Percentiles rank a stretch among this genome's conserved stretches.
phyloP scores from a whole-genome alignment of 2,888 invertebrate species.

The Prenolepis imparis region DNA sequence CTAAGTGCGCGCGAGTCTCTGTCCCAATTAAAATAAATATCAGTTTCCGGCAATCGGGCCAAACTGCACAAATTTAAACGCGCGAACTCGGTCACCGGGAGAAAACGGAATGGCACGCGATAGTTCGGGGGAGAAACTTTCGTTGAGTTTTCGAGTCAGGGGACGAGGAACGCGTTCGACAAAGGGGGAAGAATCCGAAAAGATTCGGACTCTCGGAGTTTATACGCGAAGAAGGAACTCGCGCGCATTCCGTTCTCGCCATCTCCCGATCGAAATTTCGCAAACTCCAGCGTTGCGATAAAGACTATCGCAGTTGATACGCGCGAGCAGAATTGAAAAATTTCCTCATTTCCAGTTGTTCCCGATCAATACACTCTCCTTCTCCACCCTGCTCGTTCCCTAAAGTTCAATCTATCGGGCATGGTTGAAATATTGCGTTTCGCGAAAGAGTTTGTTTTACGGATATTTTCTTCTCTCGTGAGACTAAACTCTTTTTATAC shows the following conservation, averaged over 20 bases:
- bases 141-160: conserved; percentile 31
- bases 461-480: not conserved
- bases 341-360: not conserved
- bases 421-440: not conserved
- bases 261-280: conserved; percentile 32
- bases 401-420: not conserved
- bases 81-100: conserved; percentile 20
- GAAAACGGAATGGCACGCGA: conserved; percentile 37
- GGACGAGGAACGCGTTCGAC: conserved; percentile 17
- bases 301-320: not conserved
- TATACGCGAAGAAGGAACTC: not conserved
- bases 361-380: conserved; percentile 20
- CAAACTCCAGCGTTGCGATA: conserved; percentile 7
- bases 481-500: not conserved
- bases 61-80: conserved; percentile 39
- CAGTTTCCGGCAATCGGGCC: conserved; percentile 2
- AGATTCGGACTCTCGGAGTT: conserved; percentile 29
- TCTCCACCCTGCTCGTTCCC: not conserved
- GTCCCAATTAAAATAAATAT: conserved; percentile 12
- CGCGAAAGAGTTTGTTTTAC: not conserved
- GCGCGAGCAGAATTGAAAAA: conserved; percentile 27
- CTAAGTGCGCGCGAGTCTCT: not conserved
- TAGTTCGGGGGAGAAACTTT: conserved; percentile 14
- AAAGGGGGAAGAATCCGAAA: conserved; percentile 36
- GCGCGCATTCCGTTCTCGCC: conserved; percentile 30